These are phyloP conservation scores for Pantelozetes paolii DNA, from an alignment of 2,888 invertebrate genomes.

Conservation along the genomic window DNA sequence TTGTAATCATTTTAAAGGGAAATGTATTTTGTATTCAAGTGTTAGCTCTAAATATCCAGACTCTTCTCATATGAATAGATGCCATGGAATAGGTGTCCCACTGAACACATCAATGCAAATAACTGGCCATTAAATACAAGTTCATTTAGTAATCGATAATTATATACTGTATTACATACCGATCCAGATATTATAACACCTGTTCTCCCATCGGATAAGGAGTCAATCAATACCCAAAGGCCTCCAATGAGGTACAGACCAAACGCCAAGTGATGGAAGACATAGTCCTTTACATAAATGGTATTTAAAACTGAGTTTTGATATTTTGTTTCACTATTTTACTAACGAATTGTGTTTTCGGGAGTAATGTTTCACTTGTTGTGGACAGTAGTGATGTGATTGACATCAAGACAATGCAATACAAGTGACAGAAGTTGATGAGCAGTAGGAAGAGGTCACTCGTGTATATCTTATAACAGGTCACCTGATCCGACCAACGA, in stretches of 20 bases:
- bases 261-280: constrained; percentile 25
- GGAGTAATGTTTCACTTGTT: constrained; percentile 4
- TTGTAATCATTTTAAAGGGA: too few relatives aligned
- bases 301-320: background rate
- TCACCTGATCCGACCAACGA: background rate
- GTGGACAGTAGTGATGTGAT: background rate
- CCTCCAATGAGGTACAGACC: constrained; percentile 20
- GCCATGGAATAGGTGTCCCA: background rate
- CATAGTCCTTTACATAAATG: constrained; percentile 9
- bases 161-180: background rate
- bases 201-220: background rate
- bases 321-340: background rate
- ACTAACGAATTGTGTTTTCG: constrained; percentile 12
- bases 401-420: constrained; percentile 12
- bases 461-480: constrained; percentile 27
- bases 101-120: constrained; percentile 4
- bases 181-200: constrained; percentile 12
- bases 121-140: background rate
- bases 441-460: constrained; percentile 5
- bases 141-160: background rate
- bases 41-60: background rate
- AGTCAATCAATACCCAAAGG: constrained; percentile 15
- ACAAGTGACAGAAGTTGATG: constrained; percentile 18
- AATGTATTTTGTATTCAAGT: too few relatives aligned
- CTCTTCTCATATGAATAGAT: background rate